Evolutionary conservation across 2,888 invertebrate species (phyloP), one percentile per base, ranked within the genome.

Genomic region (Dryobota labecula): DNA sequence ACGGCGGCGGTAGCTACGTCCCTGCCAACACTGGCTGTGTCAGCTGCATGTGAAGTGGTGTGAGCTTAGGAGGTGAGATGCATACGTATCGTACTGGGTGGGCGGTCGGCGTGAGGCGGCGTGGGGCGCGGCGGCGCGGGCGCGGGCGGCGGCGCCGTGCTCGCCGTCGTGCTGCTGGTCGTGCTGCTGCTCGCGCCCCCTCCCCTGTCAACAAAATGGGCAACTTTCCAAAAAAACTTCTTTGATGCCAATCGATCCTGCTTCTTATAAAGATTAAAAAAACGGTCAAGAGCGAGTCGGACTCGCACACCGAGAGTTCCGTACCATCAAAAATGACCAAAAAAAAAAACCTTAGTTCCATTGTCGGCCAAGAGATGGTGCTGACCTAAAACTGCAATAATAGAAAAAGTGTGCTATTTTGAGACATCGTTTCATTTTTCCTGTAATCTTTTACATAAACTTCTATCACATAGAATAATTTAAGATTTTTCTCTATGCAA

Each of bases 131-230:
- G 74, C 27, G 84, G 79, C 54, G 81, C 69, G 8, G 84, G 85
- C 27, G 83, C 58, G 80, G 74, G 69, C 27, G 86, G 73, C 41
- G 86, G 56, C 30, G 84, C 47, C 57, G 88, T 73, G 57, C 87
- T 76, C 51, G 83, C 80, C 62, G 87, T 72, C 73, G 86, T 82
- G 51, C 60, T 81, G 72, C 86, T 86, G 56, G 78, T 70, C 45
- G 90, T 85, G 66, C 88, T 86, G 81, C 87, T 91, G 24, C 89
- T 85, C n/a, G 80, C 87, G 62, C 78, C 36, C 7, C 75, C 61
- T 43, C 87, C 89, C 78, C 92, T 87, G 83, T 15, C 1, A 47
- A 15, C 0, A 15, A 20, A 30, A 30, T 4, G 20, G 13, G 20
- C 7, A 27, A 27, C 30, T 38, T 38, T 38, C 11, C 11, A 38